Base-by-base conservation (phyloP, 2,888 invertebrate species). In the Noctua comes region DNA sequence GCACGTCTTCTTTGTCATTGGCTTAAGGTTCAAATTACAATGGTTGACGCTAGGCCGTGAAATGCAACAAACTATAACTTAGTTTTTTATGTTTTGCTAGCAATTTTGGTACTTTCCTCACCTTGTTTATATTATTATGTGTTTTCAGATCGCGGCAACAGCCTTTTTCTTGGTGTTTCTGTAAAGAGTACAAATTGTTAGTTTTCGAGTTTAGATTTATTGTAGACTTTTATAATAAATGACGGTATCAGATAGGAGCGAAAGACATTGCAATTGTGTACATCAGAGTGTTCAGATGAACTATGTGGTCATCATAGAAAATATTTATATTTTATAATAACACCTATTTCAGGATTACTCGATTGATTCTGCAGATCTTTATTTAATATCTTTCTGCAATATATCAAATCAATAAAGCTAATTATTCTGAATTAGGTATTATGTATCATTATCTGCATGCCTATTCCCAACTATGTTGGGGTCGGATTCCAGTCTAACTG, bases 181-280 rank as follows among this genome's bases (percentile, higher is more conserved):
- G 75, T 74, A 59, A 75, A 75, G 13, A 36, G 21, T n/a, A 21
- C 7, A n/a, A n/a, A 43, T n/a, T 54, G 43, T 54, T 31, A 76
- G 21, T 54, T 54, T 73, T 16, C 6, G 0, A 31, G 8, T n/a
- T 8, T 43, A 18, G 54, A 2, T 43, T 31, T 43, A 18, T 57
- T 57, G 18, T 24, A 57, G 24, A 24, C 2, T 13, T 43, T n/a
- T 54, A 24, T 27, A n/a, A 1, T 18, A 54, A 13, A 31, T 54
- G 43, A 13, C 5, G 1, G 0, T 0, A 85, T 97, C 97, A 97
- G 97, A 95, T 97, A 97, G 97, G 97, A 97, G 95, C 95, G 95
- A 96, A 96, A 96, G 95, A 96, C 95, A 95, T 91, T 91, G 88
- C 87, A 85, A 83, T 73, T 80, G 82, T 85, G 84, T 90, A 92